These are phyloP conservation scores for Lasioglossum albipes DNA, from an alignment of 1,140 invertebrate genomes.

Conservation along the genomic window DNA sequence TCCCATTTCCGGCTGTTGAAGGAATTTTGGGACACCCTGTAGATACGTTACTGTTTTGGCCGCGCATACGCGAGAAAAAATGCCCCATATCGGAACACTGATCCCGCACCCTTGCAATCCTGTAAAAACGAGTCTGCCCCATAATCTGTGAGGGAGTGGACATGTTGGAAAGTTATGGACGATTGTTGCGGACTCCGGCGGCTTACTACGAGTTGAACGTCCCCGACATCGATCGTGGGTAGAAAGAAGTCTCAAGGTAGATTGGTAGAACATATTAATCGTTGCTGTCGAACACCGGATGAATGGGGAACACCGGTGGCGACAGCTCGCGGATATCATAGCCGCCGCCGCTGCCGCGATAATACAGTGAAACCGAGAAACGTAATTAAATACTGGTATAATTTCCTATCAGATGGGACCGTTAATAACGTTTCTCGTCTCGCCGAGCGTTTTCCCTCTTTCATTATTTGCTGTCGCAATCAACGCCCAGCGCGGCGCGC, in stretches of 20 bases:
- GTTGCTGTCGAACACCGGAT: not conserved
- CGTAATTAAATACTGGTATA: slow-evolving; percentile 70
- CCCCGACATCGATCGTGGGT: too few species aligned
- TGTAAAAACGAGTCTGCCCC: too few species aligned
- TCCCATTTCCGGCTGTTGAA: too few species aligned
- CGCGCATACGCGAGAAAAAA: too few species aligned
- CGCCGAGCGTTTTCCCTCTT: slow-evolving; percentile 40
- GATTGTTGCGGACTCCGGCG: too few species aligned
- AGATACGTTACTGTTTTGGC: too few species aligned
- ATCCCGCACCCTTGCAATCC: too few species aligned
- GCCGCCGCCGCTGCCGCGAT: slow-evolving; percentile 28
- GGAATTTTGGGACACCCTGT: too few species aligned
- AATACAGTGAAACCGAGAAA: slow-evolving; percentile 69
- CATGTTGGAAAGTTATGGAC: too few species aligned
- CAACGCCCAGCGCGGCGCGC: slow-evolving; percentile 27
- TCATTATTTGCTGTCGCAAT: slow-evolving; percentile 67
- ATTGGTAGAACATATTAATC: not conserved
- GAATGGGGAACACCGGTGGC: not conserved
- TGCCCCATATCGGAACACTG: too few species aligned
- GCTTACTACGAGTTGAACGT: too few species aligned
- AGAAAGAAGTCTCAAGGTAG: not conserved
- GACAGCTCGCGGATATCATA: not conserved
- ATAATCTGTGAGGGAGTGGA: too few species aligned
- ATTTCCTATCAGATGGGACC: slow-evolving; percentile 61
- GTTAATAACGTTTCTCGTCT: slow-evolving; percentile 59